A percentile compares a stretch with the other conserved stretches of the same genome.
These are phyloP conservation scores for Micoletzkya japonica DNA, from an alignment of 2,888 invertebrate genomes.

Conservation along the genomic window DNA sequence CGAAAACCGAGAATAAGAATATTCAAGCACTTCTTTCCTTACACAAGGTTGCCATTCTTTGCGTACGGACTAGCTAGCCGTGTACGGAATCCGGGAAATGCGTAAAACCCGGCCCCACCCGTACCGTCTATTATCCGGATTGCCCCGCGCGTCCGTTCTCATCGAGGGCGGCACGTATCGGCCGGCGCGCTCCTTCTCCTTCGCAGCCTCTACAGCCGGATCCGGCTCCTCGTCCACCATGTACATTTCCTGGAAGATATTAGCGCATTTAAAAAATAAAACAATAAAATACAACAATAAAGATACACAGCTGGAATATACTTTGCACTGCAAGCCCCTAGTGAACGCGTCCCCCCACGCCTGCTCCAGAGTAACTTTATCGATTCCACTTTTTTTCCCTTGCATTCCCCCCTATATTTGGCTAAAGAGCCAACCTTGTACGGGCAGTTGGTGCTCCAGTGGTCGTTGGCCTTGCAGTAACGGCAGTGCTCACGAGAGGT, in stretches of 20 bases:
- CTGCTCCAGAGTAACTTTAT: too few species aligned
- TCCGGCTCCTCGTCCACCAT: slow-evolving; percentile 42
- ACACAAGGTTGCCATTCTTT: too few species aligned
- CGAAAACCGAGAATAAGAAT: not conserved
- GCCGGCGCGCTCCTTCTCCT: slow-evolving; percentile 37
- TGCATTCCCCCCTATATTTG: not conserved
- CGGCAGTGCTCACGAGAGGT: slow-evolving; percentile 58
- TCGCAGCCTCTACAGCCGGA: slow-evolving; percentile 40
- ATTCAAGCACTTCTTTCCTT: not conserved
- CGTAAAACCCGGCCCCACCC: too few species aligned
- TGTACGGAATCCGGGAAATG: too few species aligned
- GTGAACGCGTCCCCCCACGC: too few species aligned
- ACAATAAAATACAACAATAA: not conserved
- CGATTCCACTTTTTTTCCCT: not conserved
- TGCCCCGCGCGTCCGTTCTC: slow-evolving; percentile 17
- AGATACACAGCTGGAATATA: too few species aligned
- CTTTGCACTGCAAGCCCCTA: too few species aligned
- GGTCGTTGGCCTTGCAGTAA: slow-evolving; percentile 72
- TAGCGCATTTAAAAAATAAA: not conserved
- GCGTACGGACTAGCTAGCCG: too few species aligned
- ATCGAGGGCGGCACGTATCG: slow-evolving; percentile 32
- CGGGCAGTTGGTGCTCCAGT: slow-evolving; percentile 97
- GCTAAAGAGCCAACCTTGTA: slow-evolving; percentile 77
- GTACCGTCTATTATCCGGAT: slow-evolving; percentile 22
- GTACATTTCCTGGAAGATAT: slow-evolving; percentile 47